Percentiles rank a stretch among this genome's conserved stretches.
Conservation (phyloP, 2,888 invertebrate genomes). For the Spodoptera picta region DNA sequence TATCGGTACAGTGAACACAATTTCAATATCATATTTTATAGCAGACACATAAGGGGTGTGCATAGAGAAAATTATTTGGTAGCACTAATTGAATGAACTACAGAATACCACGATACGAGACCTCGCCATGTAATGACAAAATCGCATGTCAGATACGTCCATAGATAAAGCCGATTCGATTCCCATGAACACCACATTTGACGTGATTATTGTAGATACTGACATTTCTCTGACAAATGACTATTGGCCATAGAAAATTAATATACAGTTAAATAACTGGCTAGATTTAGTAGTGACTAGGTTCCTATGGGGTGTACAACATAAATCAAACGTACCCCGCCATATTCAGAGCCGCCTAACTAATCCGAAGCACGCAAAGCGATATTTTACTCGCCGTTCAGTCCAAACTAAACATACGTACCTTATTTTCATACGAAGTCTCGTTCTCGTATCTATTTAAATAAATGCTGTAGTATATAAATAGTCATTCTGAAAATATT, state of each 20-base stretch:
- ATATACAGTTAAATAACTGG: conserved; percentile 32
- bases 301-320: conserved; percentile 40
- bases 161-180: conserved; percentile 43
- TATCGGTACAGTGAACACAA: no score
- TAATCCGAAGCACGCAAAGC: conserved; percentile 78
- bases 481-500: conserved; percentile 29
- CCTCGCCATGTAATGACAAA: conserved; percentile 33
- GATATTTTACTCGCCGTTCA: conserved; percentile 74
- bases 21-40: no score
- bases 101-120: conserved; percentile 20
- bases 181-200: conserved; percentile 32
- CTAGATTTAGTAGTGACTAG: conserved; percentile 28
- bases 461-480: conserved; percentile 21
- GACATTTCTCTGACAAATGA: conserved; percentile 22
- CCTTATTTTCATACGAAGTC: conserved; percentile 54
- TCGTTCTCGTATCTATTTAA: conserved; percentile 19
- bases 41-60: no score
- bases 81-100: conserved; percentile 5
- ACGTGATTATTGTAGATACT: conserved; percentile 27
- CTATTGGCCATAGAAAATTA: conserved; percentile 23
- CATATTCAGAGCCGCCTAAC: conserved; percentile 66
- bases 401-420: conserved; percentile 59
- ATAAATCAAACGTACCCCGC: conserved; percentile 61
- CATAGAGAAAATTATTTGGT: no score
- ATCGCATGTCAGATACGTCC: conserved; percentile 40